Evolutionary conservation across 2,888 invertebrate genomes (phyloP).

Genomic region (Meteorus cinctellus): DNA sequence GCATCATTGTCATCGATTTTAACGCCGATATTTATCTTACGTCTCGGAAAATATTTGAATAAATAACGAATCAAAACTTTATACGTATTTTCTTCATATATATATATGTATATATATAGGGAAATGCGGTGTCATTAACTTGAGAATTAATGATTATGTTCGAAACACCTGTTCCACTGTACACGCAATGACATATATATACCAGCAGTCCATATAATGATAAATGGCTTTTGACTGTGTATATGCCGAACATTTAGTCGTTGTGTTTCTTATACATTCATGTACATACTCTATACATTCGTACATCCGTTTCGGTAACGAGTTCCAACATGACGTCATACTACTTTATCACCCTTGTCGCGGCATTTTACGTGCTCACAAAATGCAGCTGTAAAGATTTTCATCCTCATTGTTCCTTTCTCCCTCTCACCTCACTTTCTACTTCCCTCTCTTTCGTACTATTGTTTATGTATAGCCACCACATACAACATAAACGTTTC

Average conservation of each 20-base stretch:
- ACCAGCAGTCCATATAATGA: background rate
- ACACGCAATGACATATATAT: background rate
- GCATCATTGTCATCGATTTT: too few relatives aligned
- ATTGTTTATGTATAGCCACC: background rate
- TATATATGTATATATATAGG: background rate
- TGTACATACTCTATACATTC: background rate
- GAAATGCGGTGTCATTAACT: background rate
- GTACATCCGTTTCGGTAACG: slow-evolving; percentile 40
- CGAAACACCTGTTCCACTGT: slow-evolving; percentile 23
- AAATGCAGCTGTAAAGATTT: slow-evolving; percentile 28
- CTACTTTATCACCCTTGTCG: slow-evolving; percentile 46
- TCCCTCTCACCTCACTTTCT: too few relatives aligned
- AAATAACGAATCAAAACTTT: too few relatives aligned
- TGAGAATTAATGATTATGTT: background rate
- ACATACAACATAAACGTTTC: too few relatives aligned
- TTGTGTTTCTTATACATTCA: background rate
- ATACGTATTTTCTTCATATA: background rate
- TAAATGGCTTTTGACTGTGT: slow-evolving; percentile 3
- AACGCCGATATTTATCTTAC: too few relatives aligned
- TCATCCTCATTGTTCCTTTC: background rate
- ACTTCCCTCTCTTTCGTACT: background rate
- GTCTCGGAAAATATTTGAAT: too few relatives aligned
- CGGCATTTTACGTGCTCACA: slow-evolving; percentile 24
- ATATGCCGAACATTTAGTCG: slow-evolving; percentile 6
- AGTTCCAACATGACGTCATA: slow-evolving; percentile 47